These are phyloP conservation scores for Pimpla rufipes DNA, from an alignment of 2,888 invertebrate species.

Conservation along the genomic window DNA sequence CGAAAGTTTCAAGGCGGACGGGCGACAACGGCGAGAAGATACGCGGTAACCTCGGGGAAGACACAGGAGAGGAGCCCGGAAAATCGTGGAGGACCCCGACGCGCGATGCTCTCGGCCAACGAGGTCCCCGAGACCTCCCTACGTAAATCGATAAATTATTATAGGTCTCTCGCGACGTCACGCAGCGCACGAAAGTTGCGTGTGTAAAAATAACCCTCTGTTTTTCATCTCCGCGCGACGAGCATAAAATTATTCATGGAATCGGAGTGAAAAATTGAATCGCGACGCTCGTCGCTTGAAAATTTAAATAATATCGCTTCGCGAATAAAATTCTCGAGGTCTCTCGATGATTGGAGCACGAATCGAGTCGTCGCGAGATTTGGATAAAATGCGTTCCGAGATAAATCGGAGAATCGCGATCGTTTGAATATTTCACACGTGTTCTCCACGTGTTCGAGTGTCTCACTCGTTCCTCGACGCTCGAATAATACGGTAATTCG, in stretches of 20 bases:
- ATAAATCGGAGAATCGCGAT: no score
- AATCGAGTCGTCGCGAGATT: no score
- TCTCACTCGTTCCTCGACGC: no score
- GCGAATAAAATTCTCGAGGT: no score
- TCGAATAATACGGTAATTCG: no score
- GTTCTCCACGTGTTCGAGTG: background rate
- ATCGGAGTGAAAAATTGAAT: background rate
- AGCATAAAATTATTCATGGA: background rate
- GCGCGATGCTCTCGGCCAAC: constrained; percentile 4
- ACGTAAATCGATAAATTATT: constrained; percentile 51
- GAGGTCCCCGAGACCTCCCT: constrained; percentile 29
- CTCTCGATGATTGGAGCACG: background rate
- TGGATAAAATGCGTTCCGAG: no score
- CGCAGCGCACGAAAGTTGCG: background rate
- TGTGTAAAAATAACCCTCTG: background rate
- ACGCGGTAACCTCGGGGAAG: background rate
- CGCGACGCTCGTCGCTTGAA: background rate
- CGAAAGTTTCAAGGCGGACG: constrained; percentile 45
- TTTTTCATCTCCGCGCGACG: background rate
- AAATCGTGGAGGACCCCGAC: constrained; percentile 19
- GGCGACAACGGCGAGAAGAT: background rate
- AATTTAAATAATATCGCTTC: background rate
- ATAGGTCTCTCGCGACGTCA: constrained; percentile 31
- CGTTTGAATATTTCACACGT: no score
- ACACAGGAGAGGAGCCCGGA: background rate